Percentiles rank a stretch among this genome's conserved stretches.
phyloP scores from a whole-genome alignment of 2,797 vertebrate genomes.

The Rhincodon typus region DNA sequence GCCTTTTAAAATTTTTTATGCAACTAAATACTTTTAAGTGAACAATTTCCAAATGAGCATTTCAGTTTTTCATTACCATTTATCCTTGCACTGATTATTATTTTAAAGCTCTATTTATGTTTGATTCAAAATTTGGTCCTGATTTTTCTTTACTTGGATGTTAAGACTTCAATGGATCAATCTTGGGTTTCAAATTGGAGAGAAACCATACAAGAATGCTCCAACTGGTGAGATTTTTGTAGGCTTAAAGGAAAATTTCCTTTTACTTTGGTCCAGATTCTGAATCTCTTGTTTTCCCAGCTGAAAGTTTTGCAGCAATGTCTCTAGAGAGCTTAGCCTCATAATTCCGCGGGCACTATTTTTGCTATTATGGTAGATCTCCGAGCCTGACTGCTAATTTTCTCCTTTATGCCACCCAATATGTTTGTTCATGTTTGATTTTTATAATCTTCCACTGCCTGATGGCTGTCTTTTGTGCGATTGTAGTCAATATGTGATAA shows the following conservation, averaged over 20 bases:
- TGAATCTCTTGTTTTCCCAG: not conserved
- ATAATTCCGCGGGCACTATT: not conserved
- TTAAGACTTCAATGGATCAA: not conserved
- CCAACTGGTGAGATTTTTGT: not conserved
- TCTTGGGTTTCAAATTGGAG: not conserved
- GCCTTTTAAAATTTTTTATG: not conserved
- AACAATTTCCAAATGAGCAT: not conserved
- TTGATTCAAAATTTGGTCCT: not conserved
- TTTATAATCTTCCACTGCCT: not conserved
- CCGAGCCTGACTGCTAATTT: not conserved
- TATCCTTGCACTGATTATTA: not conserved
- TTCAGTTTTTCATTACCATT: not conserved
- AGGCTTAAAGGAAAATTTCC: not conserved
- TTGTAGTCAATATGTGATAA: not conserved
- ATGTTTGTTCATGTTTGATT: conserved; percentile 8
- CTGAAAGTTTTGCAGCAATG: not conserved
- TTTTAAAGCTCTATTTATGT: not conserved
- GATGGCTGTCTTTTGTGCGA: not conserved
- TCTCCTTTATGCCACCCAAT: not conserved
- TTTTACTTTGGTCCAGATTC: not conserved
- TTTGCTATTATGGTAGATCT: not conserved
- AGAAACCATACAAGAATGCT: not conserved
- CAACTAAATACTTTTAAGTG: not conserved
- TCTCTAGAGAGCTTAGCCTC: not conserved
- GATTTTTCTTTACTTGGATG: not conserved